Conservation (phyloP, 92 coral and sea anemone genomes). For the Parazoanthus atlanticus region DNA sequence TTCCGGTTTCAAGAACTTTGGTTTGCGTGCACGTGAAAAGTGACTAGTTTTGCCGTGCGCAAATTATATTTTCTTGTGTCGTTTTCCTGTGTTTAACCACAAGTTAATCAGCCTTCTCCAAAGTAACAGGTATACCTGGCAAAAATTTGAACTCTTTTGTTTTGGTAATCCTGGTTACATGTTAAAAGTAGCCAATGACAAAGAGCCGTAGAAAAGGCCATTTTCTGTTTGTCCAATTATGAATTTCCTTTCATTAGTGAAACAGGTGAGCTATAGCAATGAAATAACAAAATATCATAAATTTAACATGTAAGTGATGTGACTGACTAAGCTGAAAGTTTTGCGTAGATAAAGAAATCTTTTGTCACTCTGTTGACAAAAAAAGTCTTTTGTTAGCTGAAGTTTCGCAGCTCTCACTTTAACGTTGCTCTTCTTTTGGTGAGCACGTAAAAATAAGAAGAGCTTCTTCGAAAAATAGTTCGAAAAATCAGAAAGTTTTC, state of each 20-base stretch:
- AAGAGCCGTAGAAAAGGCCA: slow-evolving; percentile 44
- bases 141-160: slow-evolving; percentile 39
- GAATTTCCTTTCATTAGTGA: slow-evolving; percentile 43
- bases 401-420: slow-evolving; percentile 12
- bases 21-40: neutral
- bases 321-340: slow-evolving; percentile 57
- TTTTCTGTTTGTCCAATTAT: slow-evolving; percentile 80
- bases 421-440: slow-evolving; percentile 24
- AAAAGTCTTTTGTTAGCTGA: slow-evolving; percentile 38
- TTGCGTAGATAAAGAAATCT: slow-evolving; percentile 69
- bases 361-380: slow-evolving; percentile 78
- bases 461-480: neutral
- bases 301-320: slow-evolving; percentile 77
- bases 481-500: neutral
- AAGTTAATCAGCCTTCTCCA: slow-evolving; percentile 29
- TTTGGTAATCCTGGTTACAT: slow-evolving; percentile 30
- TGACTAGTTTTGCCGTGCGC: neutral
- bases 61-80: neutral
- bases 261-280: slow-evolving; percentile 84
- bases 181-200: slow-evolving; percentile 66
- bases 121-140: slow-evolving; percentile 50
- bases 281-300: slow-evolving; percentile 63
- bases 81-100: slow-evolving; percentile 25
- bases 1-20: neutral
- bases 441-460: slow-evolving; percentile 20